Evolutionary conservation across 2,888 invertebrate species (phyloP).

Genomic region (Leptopilina myrica): DNA sequence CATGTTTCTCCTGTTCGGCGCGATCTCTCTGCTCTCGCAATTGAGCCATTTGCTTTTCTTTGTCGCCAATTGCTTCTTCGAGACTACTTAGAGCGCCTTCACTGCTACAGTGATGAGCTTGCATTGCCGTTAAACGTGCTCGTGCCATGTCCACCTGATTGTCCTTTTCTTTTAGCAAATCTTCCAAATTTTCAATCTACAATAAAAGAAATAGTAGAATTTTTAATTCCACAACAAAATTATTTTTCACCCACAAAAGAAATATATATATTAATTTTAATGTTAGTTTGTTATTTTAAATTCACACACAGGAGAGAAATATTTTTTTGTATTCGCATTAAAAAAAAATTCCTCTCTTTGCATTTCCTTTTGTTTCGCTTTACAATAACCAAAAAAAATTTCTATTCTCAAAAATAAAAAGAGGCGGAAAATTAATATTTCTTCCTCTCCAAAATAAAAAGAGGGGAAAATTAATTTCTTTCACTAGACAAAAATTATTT

Average conservation of each 20-base stretch:
- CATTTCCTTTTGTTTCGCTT: no score
- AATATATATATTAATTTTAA: no score
- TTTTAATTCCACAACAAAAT: constrained; percentile 24
- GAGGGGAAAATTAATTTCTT: no score
- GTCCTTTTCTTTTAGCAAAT: constrained; percentile 97
- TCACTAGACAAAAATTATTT: no score
- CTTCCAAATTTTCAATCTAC: constrained; percentile 98
- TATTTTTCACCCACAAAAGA: background rate
- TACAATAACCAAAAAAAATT: constrained; percentile 39
- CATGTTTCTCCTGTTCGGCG: constrained; percentile 96
- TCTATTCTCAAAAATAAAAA: constrained; percentile 37
- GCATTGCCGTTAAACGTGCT: constrained; percentile 93
- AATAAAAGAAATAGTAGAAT: constrained; percentile 36
- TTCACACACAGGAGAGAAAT: no score
- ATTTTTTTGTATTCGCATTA: no score
- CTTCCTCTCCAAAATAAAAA: no score
- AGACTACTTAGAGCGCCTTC: constrained; percentile 95
- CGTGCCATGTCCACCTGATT: constrained; percentile 97
- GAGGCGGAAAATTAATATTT: no score
- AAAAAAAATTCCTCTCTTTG: no score
- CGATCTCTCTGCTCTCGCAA: constrained; percentile 95
- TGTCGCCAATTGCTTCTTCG: constrained; percentile 97
- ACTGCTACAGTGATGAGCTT: constrained; percentile 95
- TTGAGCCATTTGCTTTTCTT: constrained; percentile 98
- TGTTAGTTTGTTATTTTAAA: no score